Evolutionary conservation across 2,797 vertebrate genomes (phyloP).

Genomic region (Dallia pectoralis): DNA sequence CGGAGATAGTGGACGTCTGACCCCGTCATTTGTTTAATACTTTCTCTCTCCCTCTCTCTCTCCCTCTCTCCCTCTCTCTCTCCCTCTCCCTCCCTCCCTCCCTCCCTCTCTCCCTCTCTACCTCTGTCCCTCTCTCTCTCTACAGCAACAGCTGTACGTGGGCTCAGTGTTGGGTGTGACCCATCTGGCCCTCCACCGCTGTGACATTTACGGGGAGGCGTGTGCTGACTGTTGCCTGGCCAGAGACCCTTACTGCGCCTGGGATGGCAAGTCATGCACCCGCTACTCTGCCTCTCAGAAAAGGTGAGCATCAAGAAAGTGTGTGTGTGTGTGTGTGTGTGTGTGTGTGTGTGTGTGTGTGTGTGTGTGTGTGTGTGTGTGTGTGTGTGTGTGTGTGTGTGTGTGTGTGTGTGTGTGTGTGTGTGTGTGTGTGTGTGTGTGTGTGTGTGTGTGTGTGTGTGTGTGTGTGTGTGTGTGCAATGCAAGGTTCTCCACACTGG

Average conservation of each 20-base stretch:
- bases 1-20: not conserved
- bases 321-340: slow-evolving; percentile 13
- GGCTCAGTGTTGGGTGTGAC: slow-evolving; percentile 90
- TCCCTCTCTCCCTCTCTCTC: not conserved
- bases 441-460: slow-evolving; percentile 13
- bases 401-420: slow-evolving; percentile 13
- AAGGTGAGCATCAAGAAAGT: slow-evolving; percentile 75
- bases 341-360: slow-evolving; percentile 12
- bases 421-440: slow-evolving; percentile 12
- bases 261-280: slow-evolving; percentile 96
- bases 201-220: slow-evolving; percentile 91
- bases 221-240: slow-evolving; percentile 98
- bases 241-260: slow-evolving; percentile 96
- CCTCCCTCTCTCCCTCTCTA: too few relatives aligned
- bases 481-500: not conserved
- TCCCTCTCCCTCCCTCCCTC: slow-evolving; percentile 10
- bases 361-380: slow-evolving; percentile 13
- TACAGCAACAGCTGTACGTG: slow-evolving; percentile 97
- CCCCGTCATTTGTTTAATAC: not conserved
- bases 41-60: slow-evolving; percentile 12
- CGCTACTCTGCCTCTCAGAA: slow-evolving; percentile 96
- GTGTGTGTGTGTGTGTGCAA: slow-evolving; percentile 9
- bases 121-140: too few relatives aligned
- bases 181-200: slow-evolving; percentile 94
- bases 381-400: slow-evolving; percentile 10